Base-by-base conservation (phyloP, 2,797 vertebrate genomes). In the Enteromius anoplus region DNA sequence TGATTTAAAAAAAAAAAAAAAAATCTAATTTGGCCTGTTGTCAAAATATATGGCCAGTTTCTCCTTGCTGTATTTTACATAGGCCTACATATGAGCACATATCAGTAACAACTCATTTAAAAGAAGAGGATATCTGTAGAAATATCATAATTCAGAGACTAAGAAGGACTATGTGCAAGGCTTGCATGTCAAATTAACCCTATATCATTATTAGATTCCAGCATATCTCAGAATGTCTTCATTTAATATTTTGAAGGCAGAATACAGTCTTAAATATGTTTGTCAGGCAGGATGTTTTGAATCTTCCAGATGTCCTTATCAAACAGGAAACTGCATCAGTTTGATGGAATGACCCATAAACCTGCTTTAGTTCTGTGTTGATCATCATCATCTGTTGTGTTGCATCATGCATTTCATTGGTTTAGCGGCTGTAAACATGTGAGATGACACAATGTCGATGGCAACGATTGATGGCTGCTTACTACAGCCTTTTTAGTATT, bases 331-430 rank as follows among this genome's bases (percentile, higher is more conserved):
- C 64, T 2, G 34, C 65, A 68, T 10, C 65, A 14, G 34, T 51
- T 51, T 51, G 8, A 9, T 53, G 47, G 15, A 53, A n/a, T 71
- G 68, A 58, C 53, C 51, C 51, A 80, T 51, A 37, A 49, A 64
- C 40, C 66, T 47, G 40, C 23, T 58, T 70, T 26, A 6, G 26
- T 21, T 60, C 23, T 51, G 42, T 19, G 42, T 53, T 64, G 40
- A 49, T 40, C 23, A 15, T n/a, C 58, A 15, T 34, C 78, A 40
- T 64, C 55, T 76, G 55, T 60, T 65, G 37, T 77, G 75, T 77
- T 78, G 45, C 58, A 47, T 75, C 68, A 49, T 62, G 5, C 47
- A 83, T 86, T 10, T 88, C 19, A 92, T 91, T 92, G 90, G 91
- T 85, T 83, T 1, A 77, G 3, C n/a, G 7, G 9, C 0, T 11